Conservation (phyloP, 2,797 vertebrate species). For the Antennarius maculatus region DNA sequence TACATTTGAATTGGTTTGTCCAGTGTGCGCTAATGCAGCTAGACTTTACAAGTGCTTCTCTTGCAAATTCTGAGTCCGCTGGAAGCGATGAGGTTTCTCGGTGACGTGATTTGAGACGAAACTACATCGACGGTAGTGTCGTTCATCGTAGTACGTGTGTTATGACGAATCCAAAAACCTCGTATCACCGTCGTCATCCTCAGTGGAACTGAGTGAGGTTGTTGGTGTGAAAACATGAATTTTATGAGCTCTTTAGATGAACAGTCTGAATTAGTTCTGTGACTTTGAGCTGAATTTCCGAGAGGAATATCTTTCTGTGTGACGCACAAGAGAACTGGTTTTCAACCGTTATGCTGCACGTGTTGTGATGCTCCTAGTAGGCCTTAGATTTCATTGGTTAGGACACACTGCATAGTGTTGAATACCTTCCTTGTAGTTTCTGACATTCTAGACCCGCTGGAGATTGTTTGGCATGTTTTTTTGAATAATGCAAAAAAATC, state of each 20-base stretch:
- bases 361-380: conserved; percentile 47
- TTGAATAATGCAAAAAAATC: conserved; percentile 16
- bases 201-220: conserved; percentile 13
- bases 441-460: conserved; percentile 26
- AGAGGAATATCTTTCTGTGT: conserved; percentile 26
- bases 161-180: conserved; percentile 4
- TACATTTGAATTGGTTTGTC: conserved; percentile 34
- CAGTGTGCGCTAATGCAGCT: conserved; percentile 28
- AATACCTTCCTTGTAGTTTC: conserved; percentile 21
- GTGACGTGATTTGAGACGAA: conserved; percentile 21
- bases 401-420: conserved; percentile 52
- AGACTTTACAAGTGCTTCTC: conserved; percentile 51
- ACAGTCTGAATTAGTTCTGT: conserved; percentile 36
- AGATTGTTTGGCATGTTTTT: conserved; percentile 39
- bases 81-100: conserved; percentile 14
- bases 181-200: conserved; percentile 1
- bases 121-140: conserved; percentile 17
- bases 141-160: conserved; percentile 13
- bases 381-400: conserved; percentile 51
- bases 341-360: conserved; percentile 36
- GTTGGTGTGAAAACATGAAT: conserved; percentile 40
- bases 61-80: conserved; percentile 20
- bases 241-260: conserved; percentile 36
- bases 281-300: conserved; percentile 40
- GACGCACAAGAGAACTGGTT: conserved; percentile 38